Conservation (phyloP, 2,888 invertebrate species). For the Melieria omissa region DNA sequence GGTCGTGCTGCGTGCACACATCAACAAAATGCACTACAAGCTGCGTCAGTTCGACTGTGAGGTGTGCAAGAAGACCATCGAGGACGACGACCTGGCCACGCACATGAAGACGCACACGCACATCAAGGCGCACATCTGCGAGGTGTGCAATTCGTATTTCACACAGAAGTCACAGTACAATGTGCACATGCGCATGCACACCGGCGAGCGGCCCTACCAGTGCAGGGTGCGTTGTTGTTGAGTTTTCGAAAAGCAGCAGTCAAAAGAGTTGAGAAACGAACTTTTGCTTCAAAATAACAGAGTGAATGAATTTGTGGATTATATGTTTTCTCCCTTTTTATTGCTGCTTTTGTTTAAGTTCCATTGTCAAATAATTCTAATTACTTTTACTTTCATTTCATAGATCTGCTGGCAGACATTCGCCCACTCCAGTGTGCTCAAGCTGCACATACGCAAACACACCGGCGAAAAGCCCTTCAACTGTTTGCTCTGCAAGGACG, state of each 20-base stretch:
- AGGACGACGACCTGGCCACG: slow-evolving; percentile 80
- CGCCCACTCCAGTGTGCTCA: slow-evolving; percentile 86
- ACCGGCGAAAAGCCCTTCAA: slow-evolving; percentile 88
- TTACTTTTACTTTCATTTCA: slow-evolving; percentile 10
- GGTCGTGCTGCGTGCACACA: slow-evolving; percentile 78
- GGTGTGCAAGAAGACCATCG: slow-evolving; percentile 82
- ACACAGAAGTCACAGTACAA: slow-evolving; percentile 86
- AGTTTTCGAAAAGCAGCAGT: neutral
- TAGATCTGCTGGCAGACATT: slow-evolving; percentile 69
- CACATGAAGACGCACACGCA: slow-evolving; percentile 85
- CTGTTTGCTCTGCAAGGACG: slow-evolving; percentile 74
- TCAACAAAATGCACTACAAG: slow-evolving; percentile 80
- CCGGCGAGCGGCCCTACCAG: slow-evolving; percentile 83
- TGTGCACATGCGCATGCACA: slow-evolving; percentile 86
- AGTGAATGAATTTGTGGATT: neutral
- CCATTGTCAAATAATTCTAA: neutral
- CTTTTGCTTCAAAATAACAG: neutral
- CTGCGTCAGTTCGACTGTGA: slow-evolving; percentile 81
- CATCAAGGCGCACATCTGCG: slow-evolving; percentile 79
- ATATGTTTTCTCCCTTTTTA: neutral
- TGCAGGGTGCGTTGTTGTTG: slow-evolving; percentile 73
- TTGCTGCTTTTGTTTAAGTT: neutral
- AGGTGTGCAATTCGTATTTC: slow-evolving; percentile 81
- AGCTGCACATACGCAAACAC: slow-evolving; percentile 83
- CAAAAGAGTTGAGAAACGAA: slow-evolving; percentile 25